These are phyloP conservation scores for Heptranchias perlo DNA, from an alignment of 2,113 vertebrate genomes.

Conservation along the genomic window DNA sequence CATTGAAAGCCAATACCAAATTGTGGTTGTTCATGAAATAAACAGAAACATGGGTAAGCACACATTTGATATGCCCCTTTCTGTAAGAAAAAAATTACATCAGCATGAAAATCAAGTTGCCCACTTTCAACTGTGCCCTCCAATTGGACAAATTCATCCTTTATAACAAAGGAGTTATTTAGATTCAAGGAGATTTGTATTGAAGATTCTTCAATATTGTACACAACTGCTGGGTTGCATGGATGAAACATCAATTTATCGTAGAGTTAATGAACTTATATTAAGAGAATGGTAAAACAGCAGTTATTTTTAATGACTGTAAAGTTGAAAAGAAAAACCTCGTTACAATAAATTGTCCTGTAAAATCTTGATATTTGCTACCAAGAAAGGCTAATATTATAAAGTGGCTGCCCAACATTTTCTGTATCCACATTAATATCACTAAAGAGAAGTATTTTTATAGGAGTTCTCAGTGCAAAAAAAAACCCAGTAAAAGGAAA, in stretches of 20 bases:
- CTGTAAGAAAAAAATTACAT: neutral
- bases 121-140: neutral
- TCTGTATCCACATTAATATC: neutral
- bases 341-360: neutral
- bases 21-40: neutral
- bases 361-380: constrained; percentile 19
- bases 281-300: neutral
- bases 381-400: constrained; percentile 9
- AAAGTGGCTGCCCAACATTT: neutral
- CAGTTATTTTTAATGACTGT: neutral
- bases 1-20: neutral
- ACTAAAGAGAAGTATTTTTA: neutral
- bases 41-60: neutral
- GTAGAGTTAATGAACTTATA: neutral
- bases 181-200: neutral
- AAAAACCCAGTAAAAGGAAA: neutral
- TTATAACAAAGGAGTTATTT: neutral
- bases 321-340: neutral
- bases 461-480: neutral
- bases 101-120: neutral
- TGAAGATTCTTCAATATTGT: neutral
- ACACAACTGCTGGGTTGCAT: neutral
- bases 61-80: neutral
- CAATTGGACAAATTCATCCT: neutral
- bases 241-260: neutral